Base-by-base conservation (phyloP, 1,140 invertebrate species). In the Doryteuthis pealeii region DNA sequence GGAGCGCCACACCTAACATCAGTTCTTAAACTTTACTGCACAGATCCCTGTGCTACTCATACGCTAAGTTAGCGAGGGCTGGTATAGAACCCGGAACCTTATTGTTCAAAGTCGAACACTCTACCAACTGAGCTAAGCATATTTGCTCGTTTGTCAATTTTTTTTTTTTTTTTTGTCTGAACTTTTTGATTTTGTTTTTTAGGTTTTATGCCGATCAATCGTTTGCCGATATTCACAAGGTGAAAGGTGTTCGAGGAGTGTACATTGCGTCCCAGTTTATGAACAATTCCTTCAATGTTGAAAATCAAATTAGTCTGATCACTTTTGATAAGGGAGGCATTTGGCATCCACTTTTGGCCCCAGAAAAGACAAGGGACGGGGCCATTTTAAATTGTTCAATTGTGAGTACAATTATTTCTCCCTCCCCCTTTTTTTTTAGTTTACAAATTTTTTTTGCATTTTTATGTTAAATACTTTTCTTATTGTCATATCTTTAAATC, bases 151-250 rank as follows among this genome's bases (percentile, higher is more conserved):
- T n/a, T n/a, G n/a, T n/a, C n/a, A n/a, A n/a, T n/a, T n/a, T n/a
- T n/a, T n/a, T n/a, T n/a, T n/a, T n/a, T n/a, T n/a, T n/a, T n/a
- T n/a, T n/a, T n/a, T n/a, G n/a, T n/a, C n/a, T n/a, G n/a, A n/a
- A n/a, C n/a, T n/a, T 10, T 62, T 62, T 28, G 6, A 6, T 62
- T 12, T 28, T 62, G 6, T 62, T 12, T 62, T 62, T 22, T 84
- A 95, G 93, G 81, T 92, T 92, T 73, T 91, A 94, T 14, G 90
- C 92, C 1, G 92, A 94, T 71, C 92, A 95, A 77, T 86, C 93
- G 14, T 96, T 97, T 89, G 93, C 93, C n/a, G 95, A 97, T 84
- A 84, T 97, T 0, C 94, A 96, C 82, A 94, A 93, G 85, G 93
- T 97, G 0, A 92, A 94, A 83, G 95, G 95, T 12, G 84, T 97